Conservation (phyloP, 2,113 vertebrate genomes). For the Petrocephalus microphthalmus region DNA sequence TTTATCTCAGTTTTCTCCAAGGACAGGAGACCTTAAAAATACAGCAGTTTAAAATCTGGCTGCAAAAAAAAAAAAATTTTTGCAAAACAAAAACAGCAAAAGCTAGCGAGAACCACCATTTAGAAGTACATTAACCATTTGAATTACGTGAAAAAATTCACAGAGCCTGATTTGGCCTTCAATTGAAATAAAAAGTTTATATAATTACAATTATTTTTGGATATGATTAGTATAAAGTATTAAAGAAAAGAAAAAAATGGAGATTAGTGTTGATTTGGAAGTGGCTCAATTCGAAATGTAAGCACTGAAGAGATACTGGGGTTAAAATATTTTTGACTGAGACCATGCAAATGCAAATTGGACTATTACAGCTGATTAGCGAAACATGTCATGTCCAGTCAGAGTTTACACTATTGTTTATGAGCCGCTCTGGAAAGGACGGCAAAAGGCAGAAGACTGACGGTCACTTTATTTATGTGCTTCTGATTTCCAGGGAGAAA, state of each 20-base stretch:
- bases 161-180: neutral
- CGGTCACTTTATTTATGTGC: neutral
- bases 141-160: neutral
- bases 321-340: neutral
- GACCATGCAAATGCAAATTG: neutral
- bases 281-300: neutral
- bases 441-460: neutral
- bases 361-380: neutral
- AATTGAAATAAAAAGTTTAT: neutral
- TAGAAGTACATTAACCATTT: neutral
- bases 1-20: constrained; percentile 8
- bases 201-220: neutral
- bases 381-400: neutral
- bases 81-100: neutral
- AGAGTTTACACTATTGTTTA: neutral
- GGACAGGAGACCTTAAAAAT: neutral
- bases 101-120: neutral
- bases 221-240: neutral
- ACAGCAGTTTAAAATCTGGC: neutral
- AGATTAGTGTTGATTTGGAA: neutral
- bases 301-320: neutral
- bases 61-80: neutral
- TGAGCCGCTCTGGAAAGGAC: neutral
- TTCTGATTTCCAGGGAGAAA: neutral
- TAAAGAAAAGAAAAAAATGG: neutral